Evolutionary conservation across 2,797 vertebrate species (phyloP).

Genomic region (Potorous gilbertii): DNA sequence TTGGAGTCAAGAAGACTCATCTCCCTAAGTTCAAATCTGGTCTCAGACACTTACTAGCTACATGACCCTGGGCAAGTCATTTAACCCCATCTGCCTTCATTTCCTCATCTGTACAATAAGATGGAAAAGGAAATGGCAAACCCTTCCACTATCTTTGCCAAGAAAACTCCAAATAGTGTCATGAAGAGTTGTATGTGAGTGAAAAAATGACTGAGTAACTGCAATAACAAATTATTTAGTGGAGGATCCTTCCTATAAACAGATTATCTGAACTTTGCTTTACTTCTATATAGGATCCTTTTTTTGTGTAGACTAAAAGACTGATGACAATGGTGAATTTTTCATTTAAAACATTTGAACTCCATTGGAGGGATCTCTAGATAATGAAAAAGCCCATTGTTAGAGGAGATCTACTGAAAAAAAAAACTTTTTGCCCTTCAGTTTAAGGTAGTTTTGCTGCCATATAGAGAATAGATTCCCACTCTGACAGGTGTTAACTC

Average conservation of each 20-base stretch:
- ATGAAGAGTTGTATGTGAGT: not conserved
- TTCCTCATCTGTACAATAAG: not conserved
- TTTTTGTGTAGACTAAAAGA: not conserved
- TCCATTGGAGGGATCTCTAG: not conserved
- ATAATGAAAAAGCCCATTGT: not conserved
- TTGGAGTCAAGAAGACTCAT: not conserved
- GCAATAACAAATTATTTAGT: not conserved
- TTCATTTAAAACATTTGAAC: conserved; percentile 11
- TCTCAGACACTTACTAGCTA: not conserved
- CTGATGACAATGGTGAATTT: not conserved
- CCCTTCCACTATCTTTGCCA: not conserved
- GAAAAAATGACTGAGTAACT: not conserved
- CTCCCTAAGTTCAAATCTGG: not conserved
- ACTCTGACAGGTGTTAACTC: not conserved
- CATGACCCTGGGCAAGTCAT: not conserved
- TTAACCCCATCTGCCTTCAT: not conserved
- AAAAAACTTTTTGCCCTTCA: not conserved
- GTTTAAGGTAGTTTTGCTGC: not conserved
- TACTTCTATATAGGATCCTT: not conserved
- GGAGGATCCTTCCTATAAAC: not conserved
- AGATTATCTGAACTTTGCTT: not conserved
- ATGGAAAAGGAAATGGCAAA: not conserved
- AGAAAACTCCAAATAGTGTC: not conserved
- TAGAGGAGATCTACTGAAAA: not conserved
- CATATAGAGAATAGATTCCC: not conserved